Base-by-base conservation (phyloP, 2,888 invertebrate genomes). In the Sinodicranocentrus sp. region DNA sequence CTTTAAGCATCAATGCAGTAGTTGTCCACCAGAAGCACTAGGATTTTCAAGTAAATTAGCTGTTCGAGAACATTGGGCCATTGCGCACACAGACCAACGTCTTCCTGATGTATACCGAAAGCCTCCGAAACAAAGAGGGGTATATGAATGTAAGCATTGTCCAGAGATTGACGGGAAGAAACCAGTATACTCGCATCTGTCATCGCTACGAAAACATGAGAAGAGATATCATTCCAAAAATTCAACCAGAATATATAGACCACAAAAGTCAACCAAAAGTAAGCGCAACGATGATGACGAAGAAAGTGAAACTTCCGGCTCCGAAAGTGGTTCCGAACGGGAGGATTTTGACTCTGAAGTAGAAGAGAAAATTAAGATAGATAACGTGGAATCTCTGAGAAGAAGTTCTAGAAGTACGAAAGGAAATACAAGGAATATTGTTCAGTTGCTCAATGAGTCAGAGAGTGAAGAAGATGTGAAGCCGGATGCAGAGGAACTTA, bases 11-110 rank as follows among this genome's bases (percentile, higher is more conserved):
- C 13, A 65, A 39, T 77, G 76, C 26, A 48, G 25, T 8, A 57
- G 28, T 1, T 67, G 76, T 54, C 75, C 76, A n/a, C 67, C 54
- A 39, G 76, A 77, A 43, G 10, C 28, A 17, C 23, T 77, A 19
- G 67, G 67, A 5, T 57, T 65, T 44, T n/a, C 13, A 23, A 77
- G 39, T 26, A 77, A 67, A 28, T 1, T 33, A 17, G 52, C 26
- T 15, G 54, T 65, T 10, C 33, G 21, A 15, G n/a, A 33, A 19
- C 76, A 54, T 8, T 65, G 76, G 52, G 6, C 54, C 5, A 10
- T 39, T 54, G 33, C 2, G 15, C 76, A 67, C 21, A 17, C 48
- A 48, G 48, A 54, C 23, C n/a, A 33, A 43, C 33, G 54, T 21
- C 26, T 71, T 2, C 80, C 80, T 2, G 73, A 26, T 17, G n/a